Conservation (phyloP, 1,140 invertebrate genomes). For the Anoplophora glabripennis region DNA sequence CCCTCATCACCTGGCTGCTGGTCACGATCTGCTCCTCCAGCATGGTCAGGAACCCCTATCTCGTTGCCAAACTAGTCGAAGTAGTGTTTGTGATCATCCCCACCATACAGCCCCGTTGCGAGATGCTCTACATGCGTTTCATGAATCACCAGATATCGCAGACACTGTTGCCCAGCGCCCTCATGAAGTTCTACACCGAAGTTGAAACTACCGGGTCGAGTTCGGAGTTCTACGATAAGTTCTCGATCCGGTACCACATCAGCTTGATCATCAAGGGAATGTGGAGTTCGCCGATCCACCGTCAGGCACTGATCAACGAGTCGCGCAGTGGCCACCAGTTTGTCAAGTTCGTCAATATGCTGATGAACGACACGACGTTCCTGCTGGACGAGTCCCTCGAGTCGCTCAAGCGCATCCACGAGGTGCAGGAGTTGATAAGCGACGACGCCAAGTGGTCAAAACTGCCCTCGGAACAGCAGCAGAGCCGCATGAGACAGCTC, state of each 20-base stretch:
- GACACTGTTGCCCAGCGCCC: conserved; percentile 74
- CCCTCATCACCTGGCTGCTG: conserved; percentile 83
- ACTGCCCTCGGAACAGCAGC: conserved; percentile 70
- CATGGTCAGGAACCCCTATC: conserved; percentile 92
- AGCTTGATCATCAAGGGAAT: conserved; percentile 89
- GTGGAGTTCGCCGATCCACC: conserved; percentile 52
- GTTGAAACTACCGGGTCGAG: conserved; percentile 96
- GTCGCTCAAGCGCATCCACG: conserved; percentile 92
- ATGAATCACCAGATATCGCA: conserved; percentile 86
- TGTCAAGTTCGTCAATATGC: conserved; percentile 97
- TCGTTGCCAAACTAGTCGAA: conserved; percentile 93
- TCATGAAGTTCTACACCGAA: conserved; percentile 99
- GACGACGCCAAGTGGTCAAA: conserved; percentile 66
- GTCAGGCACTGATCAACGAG: conserved; percentile 75
- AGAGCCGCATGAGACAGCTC: conserved; percentile 73
- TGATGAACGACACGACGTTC: conserved; percentile 99
- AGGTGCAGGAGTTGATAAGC: conserved; percentile 84
- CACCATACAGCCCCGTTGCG: conserved; percentile 68
- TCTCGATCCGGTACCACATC: conserved; percentile 96
- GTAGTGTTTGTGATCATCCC: conserved; percentile 92
- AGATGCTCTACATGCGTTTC: conserved; percentile 55
- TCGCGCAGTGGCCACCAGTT: conserved; percentile 88
- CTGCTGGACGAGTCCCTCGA: conserved; percentile 94
- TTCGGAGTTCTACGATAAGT: conserved; percentile 99
- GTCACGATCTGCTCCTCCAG: conserved; percentile 86